These are phyloP conservation scores for Halictus quadricinctus DNA, from an alignment of 2,888 invertebrate species.

Conservation along the genomic window DNA sequence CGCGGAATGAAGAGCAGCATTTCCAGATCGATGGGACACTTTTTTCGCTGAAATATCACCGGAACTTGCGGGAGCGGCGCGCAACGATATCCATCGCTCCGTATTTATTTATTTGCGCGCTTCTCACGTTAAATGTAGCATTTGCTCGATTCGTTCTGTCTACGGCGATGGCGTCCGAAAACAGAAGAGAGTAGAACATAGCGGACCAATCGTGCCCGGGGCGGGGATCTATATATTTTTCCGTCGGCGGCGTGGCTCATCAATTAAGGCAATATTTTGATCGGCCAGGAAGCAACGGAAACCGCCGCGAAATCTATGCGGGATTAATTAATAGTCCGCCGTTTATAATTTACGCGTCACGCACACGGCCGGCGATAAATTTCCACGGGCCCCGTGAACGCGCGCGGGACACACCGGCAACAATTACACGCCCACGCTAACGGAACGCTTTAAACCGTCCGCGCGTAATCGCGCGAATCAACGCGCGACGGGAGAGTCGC, in stretches of 20 bases:
- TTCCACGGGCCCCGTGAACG: slow-evolving; percentile 32
- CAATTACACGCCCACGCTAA: slow-evolving; percentile 50
- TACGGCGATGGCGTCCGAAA: slow-evolving; percentile 8
- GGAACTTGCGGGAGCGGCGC: slow-evolving; percentile 30
- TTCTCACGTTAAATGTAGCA: slow-evolving; percentile 58
- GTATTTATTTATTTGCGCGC: slow-evolving; percentile 55
- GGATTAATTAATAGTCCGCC: slow-evolving; percentile 61
- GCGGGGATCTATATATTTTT: slow-evolving; percentile 36
- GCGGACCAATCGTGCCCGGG: not conserved
- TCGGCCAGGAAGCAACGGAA: slow-evolving; percentile 51
- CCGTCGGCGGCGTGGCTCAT: slow-evolving; percentile 39
- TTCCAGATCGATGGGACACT: slow-evolving; percentile 8
- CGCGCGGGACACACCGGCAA: slow-evolving; percentile 52
- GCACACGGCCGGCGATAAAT: slow-evolving; percentile 50
- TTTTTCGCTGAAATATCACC: slow-evolving; percentile 37
- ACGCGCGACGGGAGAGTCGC: slow-evolving; percentile 14
- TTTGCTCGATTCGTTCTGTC: slow-evolving; percentile 47
- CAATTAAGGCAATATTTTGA: slow-evolving; percentile 63
- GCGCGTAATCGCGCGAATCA: slow-evolving; percentile 16
- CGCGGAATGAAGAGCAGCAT: not conserved
- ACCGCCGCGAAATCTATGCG: slow-evolving; percentile 59
- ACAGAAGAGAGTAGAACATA: not conserved
- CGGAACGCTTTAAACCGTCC: slow-evolving; percentile 54
- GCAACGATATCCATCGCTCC: slow-evolving; percentile 42
- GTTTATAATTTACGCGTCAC: slow-evolving; percentile 62